Evolutionary conservation across 2,888 invertebrate species (phyloP), one percentile per base, ranked within the genome.

Genomic region (Tinea semifulvella): DNA sequence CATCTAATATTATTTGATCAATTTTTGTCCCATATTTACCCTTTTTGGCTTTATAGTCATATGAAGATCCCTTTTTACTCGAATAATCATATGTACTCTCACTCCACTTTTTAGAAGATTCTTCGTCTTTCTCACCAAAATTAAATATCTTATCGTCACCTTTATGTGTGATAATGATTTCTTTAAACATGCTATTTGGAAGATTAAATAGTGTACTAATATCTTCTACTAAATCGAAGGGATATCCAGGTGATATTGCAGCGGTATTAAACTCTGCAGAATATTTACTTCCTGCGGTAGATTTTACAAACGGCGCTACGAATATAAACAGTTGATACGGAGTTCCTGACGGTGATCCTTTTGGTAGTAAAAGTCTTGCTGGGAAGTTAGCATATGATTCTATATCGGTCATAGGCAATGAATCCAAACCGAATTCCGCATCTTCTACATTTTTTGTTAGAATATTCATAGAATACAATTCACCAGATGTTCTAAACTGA

Each of bases 351-450:
- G 69, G 61, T 52, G 77, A 84, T 46, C 92, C 92, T 63, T 84
- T 89, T 2, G 92, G 92, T 44, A 92, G 68, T 44, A 89, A 63
- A 43, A 90, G 71, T 48, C 89, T 84, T 45, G 85, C 77, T 16
- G 92, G 91, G 68, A 87, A 89, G 46, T 85, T 85, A 48, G 83
- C 84, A 57, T 87, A 79, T 13, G 75, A 70, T 50, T 80, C 70
- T 44, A 83, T 60, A 19, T 72, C 72, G 61, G 84, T 82, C 10
- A 61, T 39, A 66, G 76, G 55, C 66, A 66, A 73, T 22, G 80
- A 71, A 47, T 84, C 84, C 20, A 84, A 66, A 16, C 80, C 79
- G 57, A 66, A 76, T 53, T 74, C 71, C 42, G 88, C 85, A 48
- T 82, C 69, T 61, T 85, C 80, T 13, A 90, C 75, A 47, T 83